Conservation (phyloP, 2,113 vertebrate genomes). For the Antigone vipio region DNA sequence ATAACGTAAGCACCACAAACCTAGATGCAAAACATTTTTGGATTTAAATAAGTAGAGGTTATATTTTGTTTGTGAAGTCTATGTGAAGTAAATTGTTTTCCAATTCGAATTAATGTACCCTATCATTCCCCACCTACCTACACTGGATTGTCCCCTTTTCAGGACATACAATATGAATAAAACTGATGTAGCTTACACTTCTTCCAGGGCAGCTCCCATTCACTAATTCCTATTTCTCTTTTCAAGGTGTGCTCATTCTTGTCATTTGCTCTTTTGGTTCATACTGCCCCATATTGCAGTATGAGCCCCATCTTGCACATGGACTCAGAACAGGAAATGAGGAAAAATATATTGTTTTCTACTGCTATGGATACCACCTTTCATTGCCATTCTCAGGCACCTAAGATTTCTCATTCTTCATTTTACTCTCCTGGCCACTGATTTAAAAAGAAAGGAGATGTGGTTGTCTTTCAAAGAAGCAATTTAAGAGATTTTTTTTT, state of each 20-base stretch:
- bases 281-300: background rate
- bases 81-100: background rate
- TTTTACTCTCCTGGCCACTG: background rate
- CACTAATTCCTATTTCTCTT: background rate
- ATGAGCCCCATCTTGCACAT: background rate
- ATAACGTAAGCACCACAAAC: background rate
- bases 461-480: background rate
- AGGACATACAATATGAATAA: background rate
- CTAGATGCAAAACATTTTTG: background rate
- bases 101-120: background rate
- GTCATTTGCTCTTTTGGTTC: background rate
- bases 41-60: background rate
- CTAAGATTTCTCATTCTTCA: background rate
- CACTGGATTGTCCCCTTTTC: background rate
- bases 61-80: background rate
- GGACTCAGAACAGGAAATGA: background rate
- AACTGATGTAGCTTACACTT: background rate
- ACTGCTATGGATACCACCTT: background rate
- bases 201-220: background rate
- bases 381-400: background rate
- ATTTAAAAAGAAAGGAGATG: background rate
- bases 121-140: background rate
- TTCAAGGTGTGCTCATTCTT: background rate
- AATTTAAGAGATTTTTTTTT: background rate
- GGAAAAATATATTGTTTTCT: background rate